Evolutionary conservation across 2,797 vertebrate genomes (phyloP).

Genomic region (Gobio occitaniae): DNA sequence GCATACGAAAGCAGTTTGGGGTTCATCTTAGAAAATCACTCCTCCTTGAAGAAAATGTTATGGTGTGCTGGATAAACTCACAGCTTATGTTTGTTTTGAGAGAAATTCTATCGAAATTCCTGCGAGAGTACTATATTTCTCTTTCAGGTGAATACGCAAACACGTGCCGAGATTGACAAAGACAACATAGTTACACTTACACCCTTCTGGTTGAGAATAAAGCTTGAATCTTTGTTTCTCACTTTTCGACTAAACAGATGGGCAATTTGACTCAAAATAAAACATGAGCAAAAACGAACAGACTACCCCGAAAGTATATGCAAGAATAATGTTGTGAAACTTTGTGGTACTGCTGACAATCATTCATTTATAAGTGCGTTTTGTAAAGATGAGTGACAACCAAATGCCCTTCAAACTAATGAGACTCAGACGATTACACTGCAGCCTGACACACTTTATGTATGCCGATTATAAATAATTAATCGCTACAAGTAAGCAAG

Average conservation of each 20-base stretch:
- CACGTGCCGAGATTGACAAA: conserved; percentile 17
- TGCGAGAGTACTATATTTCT: conserved; percentile 30
- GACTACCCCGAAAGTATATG: background rate
- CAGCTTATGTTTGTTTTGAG: conserved; percentile 47
- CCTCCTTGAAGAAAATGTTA: conserved; percentile 40
- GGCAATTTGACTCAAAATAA: background rate
- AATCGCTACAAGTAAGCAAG: conserved; percentile 72
- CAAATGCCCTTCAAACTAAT: conserved; percentile 78
- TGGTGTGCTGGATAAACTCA: conserved; percentile 39
- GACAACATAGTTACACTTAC: conserved; percentile 23
- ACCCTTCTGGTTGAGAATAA: background rate
- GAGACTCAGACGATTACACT: conserved; percentile 76
- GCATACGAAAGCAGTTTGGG: conserved; percentile 15
- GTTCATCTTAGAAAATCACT: conserved; percentile 43
- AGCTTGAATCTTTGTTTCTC: conserved; percentile 6
- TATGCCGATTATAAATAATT: conserved; percentile 79
- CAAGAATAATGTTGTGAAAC: background rate
- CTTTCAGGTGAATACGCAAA: conserved; percentile 13
- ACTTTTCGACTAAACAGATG: conserved; percentile 17
- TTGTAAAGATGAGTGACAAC: conserved; percentile 73
- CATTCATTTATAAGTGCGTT: conserved; percentile 62
- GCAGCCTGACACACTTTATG: conserved; percentile 73
- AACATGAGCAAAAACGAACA: conserved; percentile 12
- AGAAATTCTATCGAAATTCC: conserved; percentile 45
- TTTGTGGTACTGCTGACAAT: conserved; percentile 48